Evolutionary conservation across 1,140 invertebrate species (phyloP).

Genomic region (Elymnias hypermnestra): DNA sequence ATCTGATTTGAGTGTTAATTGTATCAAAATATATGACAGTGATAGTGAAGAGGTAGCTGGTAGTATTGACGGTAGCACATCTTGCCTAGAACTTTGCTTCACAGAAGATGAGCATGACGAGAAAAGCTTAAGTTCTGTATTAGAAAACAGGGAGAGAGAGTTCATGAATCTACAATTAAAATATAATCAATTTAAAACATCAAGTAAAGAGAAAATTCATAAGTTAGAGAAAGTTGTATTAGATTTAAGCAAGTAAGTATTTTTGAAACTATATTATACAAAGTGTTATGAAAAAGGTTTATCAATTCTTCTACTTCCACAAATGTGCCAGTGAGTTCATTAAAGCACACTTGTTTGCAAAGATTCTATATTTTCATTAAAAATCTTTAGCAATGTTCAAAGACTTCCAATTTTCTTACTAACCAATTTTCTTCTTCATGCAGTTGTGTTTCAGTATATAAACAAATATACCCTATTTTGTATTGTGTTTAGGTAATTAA

Average conservation of each 20-base stretch:
- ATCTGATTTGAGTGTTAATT: conserved; percentile 64
- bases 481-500: too few species aligned
- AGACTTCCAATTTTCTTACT: too few species aligned
- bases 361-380: too few species aligned
- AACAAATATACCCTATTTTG: too few species aligned
- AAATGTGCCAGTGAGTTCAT: too few species aligned
- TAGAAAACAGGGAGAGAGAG: conserved; percentile 63
- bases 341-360: too few species aligned
- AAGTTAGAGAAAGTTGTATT: conserved; percentile 64
- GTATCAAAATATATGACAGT: conserved; percentile 68
- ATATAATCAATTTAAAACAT: conserved; percentile 56
- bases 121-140: conserved; percentile 39
- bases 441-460: too few species aligned
- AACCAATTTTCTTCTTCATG: too few species aligned
- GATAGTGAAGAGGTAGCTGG: conserved; percentile 67
- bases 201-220: conserved; percentile 63
- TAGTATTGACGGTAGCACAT: conserved; percentile 66
- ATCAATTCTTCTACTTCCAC: too few species aligned
- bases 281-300: too few species aligned
- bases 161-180: conserved; percentile 63
- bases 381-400: too few species aligned
- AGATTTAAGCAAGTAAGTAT: conserved; percentile 67
- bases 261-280: too few species aligned
- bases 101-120: conserved; percentile 66
- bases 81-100: conserved; percentile 69